Evolutionary conservation across 37 sponge, comb jelly and placozoan species (phyloP).

Genomic region (Diacarnus erythraeanus): DNA sequence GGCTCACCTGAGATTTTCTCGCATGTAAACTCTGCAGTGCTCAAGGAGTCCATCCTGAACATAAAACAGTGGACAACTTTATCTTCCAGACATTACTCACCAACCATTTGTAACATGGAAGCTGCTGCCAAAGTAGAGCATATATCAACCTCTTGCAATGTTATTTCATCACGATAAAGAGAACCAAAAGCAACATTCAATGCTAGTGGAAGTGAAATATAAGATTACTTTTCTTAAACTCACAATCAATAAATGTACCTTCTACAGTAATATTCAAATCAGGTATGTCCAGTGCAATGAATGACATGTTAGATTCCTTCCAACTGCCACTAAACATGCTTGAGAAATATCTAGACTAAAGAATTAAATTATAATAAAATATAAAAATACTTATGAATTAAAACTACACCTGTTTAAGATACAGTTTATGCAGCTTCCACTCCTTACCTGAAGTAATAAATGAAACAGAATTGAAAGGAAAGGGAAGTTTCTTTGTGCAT

Average conservation of each 20-base stretch:
- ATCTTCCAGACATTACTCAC: background rate
- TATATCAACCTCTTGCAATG: slow-evolving; percentile 33
- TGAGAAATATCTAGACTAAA: slow-evolving; percentile 70
- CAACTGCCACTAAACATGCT: slow-evolving; percentile 85
- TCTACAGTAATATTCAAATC: slow-evolving; percentile 68
- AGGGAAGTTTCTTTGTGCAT: too few relatives aligned
- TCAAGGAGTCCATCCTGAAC: slow-evolving; percentile 75
- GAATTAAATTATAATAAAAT: background rate
- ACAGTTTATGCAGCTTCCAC: slow-evolving; percentile 76
- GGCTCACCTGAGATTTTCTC: slow-evolving; percentile 61
- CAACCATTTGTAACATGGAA: slow-evolving; percentile 84
- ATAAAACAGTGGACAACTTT: background rate
- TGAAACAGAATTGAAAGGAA: background rate
- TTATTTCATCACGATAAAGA: slow-evolving; percentile 66
- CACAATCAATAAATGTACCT: slow-evolving; percentile 40
- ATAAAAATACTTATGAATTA: background rate
- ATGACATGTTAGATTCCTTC: slow-evolving; percentile 52
- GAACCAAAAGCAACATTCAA: slow-evolving; percentile 76
- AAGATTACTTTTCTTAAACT: background rate
- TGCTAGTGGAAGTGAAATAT: slow-evolving; percentile 26
- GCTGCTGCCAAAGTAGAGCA: slow-evolving; percentile 71
- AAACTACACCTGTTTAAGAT: slow-evolving; percentile 65
- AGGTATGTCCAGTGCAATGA: slow-evolving; percentile 58
- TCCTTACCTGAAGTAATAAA: slow-evolving; percentile 47
- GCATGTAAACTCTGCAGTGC: slow-evolving; percentile 72